Percentiles rank a stretch among this genome's conserved stretches.
Evolutionary conservation across 2,113 vertebrate genomes (phyloP).

Genomic region (Chitala chitala): DNA sequence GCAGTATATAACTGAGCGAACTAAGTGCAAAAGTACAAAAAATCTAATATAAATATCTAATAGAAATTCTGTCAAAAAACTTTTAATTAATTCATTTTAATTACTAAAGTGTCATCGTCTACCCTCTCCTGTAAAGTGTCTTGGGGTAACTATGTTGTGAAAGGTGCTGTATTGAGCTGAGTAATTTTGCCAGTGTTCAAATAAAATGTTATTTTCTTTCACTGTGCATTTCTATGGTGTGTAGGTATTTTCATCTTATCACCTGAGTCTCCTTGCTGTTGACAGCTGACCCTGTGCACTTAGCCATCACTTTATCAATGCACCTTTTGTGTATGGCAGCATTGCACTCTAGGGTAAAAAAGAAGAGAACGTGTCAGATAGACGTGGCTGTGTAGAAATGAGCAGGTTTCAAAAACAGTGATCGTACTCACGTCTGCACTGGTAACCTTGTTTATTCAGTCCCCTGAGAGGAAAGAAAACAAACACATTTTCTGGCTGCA

Average conservation of each 20-base stretch:
- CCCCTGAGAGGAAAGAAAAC: conserved; percentile 68
- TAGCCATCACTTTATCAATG: conserved; percentile 94
- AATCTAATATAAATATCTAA: too few species aligned
- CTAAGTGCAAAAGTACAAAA: too few species aligned
- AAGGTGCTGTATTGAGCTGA: too few species aligned
- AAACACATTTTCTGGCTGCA: neutral
- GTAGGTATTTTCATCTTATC: neutral
- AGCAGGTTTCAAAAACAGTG: neutral
- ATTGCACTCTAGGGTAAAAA: conserved; percentile 77
- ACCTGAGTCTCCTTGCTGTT: conserved; percentile 97
- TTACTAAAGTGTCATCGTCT: too few species aligned
- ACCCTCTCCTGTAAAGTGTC: too few species aligned
- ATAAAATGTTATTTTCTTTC: conserved; percentile 8
- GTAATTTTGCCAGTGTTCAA: neutral
- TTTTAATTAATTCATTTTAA: too few species aligned
- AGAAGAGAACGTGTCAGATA: neutral
- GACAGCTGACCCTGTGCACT: conserved; percentile 92
- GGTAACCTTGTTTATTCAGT: conserved; percentile 96
- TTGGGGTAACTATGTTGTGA: too few species aligned
- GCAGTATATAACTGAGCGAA: too few species aligned
- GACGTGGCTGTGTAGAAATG: neutral
- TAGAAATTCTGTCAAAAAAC: too few species aligned
- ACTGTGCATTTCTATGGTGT: neutral
- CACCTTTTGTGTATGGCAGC: conserved; percentile 98
- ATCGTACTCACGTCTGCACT: conserved; percentile 81